Conservation (phyloP, 2,797 vertebrate species). For the Thaleichthys pacificus region DNA sequence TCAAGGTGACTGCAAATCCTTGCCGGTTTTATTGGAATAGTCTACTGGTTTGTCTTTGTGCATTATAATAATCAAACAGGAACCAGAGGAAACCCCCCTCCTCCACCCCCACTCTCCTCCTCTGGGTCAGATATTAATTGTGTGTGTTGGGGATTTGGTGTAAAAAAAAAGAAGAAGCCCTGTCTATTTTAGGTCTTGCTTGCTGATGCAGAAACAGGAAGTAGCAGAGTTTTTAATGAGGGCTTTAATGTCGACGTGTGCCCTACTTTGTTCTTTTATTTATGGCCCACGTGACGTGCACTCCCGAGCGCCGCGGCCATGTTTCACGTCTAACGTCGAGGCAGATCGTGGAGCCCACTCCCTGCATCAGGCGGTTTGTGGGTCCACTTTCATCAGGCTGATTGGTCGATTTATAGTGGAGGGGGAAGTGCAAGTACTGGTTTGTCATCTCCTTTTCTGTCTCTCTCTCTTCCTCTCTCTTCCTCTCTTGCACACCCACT, state of each 20-base stretch:
- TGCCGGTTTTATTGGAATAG: neutral
- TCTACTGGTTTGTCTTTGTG: neutral
- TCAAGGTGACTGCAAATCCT: neutral
- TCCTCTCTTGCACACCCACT: neutral
- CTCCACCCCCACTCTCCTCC: neutral
- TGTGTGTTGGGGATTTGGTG: conserved; percentile 30
- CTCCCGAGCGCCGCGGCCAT: conserved; percentile 36
- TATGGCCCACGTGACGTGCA: conserved; percentile 44
- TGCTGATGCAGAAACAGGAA: conserved; percentile 57
- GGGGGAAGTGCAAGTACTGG: neutral
- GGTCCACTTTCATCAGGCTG: neutral
- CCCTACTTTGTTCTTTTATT: conserved; percentile 65
- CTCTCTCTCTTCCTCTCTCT: neutral
- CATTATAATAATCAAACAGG: neutral
- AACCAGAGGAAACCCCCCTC: neutral
- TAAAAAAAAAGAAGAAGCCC: conserved; percentile 20
- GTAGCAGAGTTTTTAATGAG: conserved; percentile 32
- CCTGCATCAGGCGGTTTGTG: neutral
- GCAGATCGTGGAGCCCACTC: neutral
- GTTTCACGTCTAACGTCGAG: conserved; percentile 24
- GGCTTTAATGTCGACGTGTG: conserved; percentile 58
- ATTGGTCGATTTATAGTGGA: neutral
- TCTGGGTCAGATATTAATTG: conserved; percentile 44
- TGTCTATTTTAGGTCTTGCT: conserved; percentile 48
- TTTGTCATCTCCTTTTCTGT: neutral